These are phyloP conservation scores for Neria commutata DNA, from an alignment of 2,888 invertebrate genomes.

Conservation along the genomic window DNA sequence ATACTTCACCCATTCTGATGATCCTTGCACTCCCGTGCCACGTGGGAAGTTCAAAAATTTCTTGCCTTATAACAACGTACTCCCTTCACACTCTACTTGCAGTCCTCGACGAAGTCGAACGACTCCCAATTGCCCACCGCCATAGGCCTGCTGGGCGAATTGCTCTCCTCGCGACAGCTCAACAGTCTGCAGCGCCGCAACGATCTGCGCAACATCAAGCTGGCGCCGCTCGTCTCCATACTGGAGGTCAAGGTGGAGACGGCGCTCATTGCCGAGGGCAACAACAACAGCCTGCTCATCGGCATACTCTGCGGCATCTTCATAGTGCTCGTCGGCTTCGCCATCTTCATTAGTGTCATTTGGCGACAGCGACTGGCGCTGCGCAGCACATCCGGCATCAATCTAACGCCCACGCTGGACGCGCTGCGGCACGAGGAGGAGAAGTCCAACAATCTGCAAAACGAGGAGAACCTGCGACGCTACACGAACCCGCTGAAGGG, in stretches of 20 bases:
- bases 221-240: conserved; percentile 73
- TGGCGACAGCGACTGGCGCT: conserved; percentile 66
- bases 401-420: conserved; percentile 66
- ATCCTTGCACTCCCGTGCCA: no score
- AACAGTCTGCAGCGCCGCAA: conserved; percentile 51
- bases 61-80: neutral
- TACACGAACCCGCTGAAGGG: conserved; percentile 81
- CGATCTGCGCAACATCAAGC: conserved; percentile 65
- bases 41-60: no score
- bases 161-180: conserved; percentile 67
- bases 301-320: conserved; percentile 62
- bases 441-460: conserved; percentile 89
- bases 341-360: conserved; percentile 64
- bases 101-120: conserved; percentile 65
- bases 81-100: conserved; percentile 34
- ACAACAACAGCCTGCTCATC: conserved; percentile 59
- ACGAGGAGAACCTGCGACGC: conserved; percentile 85
- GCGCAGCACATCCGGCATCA: conserved; percentile 64
- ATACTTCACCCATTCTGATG: no score
- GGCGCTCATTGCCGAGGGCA: conserved; percentile 64
- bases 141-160: conserved; percentile 68
- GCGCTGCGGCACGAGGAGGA: conserved; percentile 79
- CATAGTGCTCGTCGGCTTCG: conserved; percentile 61
- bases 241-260: conserved; percentile 79
- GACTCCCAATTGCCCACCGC: conserved; percentile 64